Evolutionary conservation across 2,113 vertebrate species (phyloP), one percentile per base, ranked within the genome.

Genomic region (Platysternon megacephalum): DNA sequence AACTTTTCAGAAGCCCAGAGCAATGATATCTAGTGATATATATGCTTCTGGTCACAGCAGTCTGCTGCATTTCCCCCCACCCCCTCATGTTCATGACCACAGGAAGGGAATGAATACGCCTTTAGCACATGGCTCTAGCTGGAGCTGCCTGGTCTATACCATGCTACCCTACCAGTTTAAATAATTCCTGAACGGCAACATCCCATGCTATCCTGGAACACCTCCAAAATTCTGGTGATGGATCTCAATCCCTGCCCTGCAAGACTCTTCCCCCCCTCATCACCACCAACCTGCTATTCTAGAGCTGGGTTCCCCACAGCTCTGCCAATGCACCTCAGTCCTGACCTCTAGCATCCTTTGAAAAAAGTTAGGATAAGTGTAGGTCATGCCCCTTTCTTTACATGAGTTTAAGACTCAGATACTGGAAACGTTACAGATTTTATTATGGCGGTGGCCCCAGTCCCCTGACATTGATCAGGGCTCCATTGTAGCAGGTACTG

Each of bases 371-470:
- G 11, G 22, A 6, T 12, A 24, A 48, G 55, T 48, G 65, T 5
- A 79, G 68, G 55, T 46, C 87, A 83, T 53, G 52, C 29, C 5
- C 42, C 55, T 28, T 7, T 79, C 56, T 44, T 65, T 4, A 10
- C 16, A 48, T 84, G 49, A 29, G 52, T 49, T 90, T 42, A 76
- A 86, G 86, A 35, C 24, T 29, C 85, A 56, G 39, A n/a, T 6
- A 42, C 24, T 28, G 21, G n/a, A 72, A 0, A 1, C 1, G 0
- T 2, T 6, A 22, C 3, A 72, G 11, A 24, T 61, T 10, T 42
- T 74, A 44, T 42, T 42, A 42, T 26, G 11, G 22, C 44, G 72
- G 22, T 44, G 24, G 72, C 22, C 21, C 5, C 11, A 11, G 39
- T 26, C 24, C 11, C 22, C 72, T 42, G 72, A 42, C 42, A 13